phyloP scores from a whole-genome alignment of 2,113 vertebrate genomes.

The Leucosticte australis region DNA sequence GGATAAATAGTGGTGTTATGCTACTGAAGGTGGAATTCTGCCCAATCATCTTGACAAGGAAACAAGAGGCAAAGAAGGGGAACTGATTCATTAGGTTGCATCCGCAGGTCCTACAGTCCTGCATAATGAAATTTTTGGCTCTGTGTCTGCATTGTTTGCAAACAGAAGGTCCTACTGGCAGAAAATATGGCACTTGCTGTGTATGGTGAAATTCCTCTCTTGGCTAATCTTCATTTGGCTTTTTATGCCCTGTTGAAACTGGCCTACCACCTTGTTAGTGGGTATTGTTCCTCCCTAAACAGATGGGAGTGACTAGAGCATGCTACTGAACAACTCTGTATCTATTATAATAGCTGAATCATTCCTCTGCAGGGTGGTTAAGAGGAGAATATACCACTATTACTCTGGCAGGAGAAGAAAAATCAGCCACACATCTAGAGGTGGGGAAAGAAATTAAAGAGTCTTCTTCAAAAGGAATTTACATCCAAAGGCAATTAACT shows the following conservation, averaged over 20 bases:
- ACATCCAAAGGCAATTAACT: not conserved
- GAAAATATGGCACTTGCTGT: conserved; percentile 20
- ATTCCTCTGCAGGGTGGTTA: not conserved
- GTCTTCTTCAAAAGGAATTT: conserved; percentile 25
- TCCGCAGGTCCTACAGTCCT: not conserved
- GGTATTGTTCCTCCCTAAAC: not conserved
- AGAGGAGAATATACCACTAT: conserved; percentile 19
- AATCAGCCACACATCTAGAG: not conserved
- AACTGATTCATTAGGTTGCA: not conserved
- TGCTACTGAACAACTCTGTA: not conserved
- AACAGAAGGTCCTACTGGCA: conserved; percentile 39
- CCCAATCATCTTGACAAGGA: not conserved
- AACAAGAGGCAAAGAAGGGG: not conserved
- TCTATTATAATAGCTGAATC: conserved; percentile 15
- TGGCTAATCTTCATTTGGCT: conserved; percentile 20
- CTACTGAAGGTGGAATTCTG: not conserved
- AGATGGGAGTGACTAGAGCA: conserved; percentile 20
- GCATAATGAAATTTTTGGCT: not conserved
- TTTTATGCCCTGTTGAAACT: conserved; percentile 34
- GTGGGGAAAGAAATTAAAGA: not conserved
- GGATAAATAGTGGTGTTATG: not conserved
- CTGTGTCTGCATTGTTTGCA: not conserved
- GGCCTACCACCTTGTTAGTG: not conserved
- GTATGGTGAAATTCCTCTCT: conserved; percentile 21
- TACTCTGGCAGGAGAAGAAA: conserved; percentile 3